phyloP scores from a whole-genome alignment of 1,140 invertebrate species.

The Cydia strobilella region DNA sequence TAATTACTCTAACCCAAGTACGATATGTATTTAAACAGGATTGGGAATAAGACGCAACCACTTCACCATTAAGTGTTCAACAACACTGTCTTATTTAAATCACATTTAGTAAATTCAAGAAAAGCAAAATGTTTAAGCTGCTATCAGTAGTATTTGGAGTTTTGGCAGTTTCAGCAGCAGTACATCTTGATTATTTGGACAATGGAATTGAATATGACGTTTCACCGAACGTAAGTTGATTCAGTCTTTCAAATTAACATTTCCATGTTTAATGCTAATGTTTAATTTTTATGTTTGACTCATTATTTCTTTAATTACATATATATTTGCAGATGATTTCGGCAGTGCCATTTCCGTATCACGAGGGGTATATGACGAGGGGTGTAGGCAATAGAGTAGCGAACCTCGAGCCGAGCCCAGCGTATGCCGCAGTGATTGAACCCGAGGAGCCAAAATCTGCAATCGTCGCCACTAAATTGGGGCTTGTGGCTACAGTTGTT shows the following conservation, averaged over 20 bases:
- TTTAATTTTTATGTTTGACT: not conserved
- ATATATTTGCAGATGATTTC: slow-evolving; percentile 4
- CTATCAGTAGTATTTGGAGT: not conserved
- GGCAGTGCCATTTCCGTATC: not conserved
- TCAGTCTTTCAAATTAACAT: not conserved
- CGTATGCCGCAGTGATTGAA: slow-evolving; percentile 11
- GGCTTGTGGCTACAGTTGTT: slow-evolving; percentile 10
- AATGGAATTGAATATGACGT: slow-evolving; percentile 9
- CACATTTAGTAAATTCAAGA: not conserved
- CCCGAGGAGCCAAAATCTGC: slow-evolving; percentile 20
- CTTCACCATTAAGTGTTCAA: not conserved
- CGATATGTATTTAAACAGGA: not conserved
- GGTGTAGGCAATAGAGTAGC: not conserved
- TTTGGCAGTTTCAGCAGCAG: slow-evolving; percentile 4
- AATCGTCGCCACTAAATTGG: slow-evolving; percentile 29
- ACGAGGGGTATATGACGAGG: not conserved
- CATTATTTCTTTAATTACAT: not conserved
- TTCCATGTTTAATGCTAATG: not conserved
- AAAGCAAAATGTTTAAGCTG: not conserved
- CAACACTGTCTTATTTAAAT: not conserved
- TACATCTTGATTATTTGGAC: not conserved
- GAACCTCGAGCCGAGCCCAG: slow-evolving; percentile 14
- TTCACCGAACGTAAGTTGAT: not conserved
- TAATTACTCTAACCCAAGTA: not conserved
- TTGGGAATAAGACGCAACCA: not conserved